Evolutionary conservation across 1,140 invertebrate species (phyloP), one percentile per base, ranked within the genome.

Genomic region (Macrocentrus cingulum): DNA sequence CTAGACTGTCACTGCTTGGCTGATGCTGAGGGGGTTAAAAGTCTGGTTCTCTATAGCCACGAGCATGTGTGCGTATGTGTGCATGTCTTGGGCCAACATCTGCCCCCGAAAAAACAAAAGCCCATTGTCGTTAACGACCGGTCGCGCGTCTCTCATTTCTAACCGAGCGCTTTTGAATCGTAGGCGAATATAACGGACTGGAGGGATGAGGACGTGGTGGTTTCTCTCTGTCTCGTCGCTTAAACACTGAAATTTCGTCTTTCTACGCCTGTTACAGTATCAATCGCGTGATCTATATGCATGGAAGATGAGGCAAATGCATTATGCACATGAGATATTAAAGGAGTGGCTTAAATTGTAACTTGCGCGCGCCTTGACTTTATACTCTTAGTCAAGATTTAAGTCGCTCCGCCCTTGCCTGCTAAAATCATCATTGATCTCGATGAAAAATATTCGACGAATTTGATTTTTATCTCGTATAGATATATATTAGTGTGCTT

Each of bases 71-170:
- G 25, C 9, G 25, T 8, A 23, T 20, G 34, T 45, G 39, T 56
- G 39, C 56, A 36, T 54, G 48, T 34, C 49, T 56, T 45, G 56
- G 60, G 66, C 68, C 70, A 78, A 80, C 78, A 80, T 80, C 78
- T 80, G 78, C 75, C 76, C 71, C 74, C 76, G 77, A 79, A 80
- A 80, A 80, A 79, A 80, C 77, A 79, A 80, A 80, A 79, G 77
- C 74, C 78, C 61, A 79, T 80, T 80, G 78, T 80, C 71, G 71
- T 73, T 79, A 79, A 79, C 75, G 74, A 79, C 78, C 76, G 76
- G 75, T 70, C 76, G 73, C 70, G 69, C 75, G 76, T 80, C 78
- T 80, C 78, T 80, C 76, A 77, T 80, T 80, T 79, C 78, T 80
- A 78, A 76, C 69, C 75, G 75, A 79, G 75, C 74, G 78, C 73